A percentile compares a stretch with the other conserved stretches of the same genome.
These are phyloP conservation scores for Onychostruthus taczanowskii DNA, from an alignment of 2,113 vertebrate species.

Conservation along the genomic window DNA sequence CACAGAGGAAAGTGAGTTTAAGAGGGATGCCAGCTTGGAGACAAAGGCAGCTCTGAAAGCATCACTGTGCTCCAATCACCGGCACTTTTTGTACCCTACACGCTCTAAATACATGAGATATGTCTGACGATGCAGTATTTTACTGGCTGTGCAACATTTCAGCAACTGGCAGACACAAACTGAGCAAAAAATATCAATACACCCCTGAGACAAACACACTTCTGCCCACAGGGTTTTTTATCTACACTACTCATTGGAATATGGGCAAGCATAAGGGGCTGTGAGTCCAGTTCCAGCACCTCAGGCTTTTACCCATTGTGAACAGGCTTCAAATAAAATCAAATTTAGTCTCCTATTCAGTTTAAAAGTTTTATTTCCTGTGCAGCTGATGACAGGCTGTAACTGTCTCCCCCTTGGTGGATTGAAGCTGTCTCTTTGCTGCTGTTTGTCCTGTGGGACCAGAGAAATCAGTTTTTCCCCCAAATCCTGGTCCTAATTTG, in stretches of 20 bases:
- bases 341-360: background rate
- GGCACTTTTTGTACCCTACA: background rate
- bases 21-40: background rate
- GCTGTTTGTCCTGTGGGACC: background rate
- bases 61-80: background rate
- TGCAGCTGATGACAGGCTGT: background rate
- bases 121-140: background rate
- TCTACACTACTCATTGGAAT: fast-evolving
- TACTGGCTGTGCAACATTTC: background rate
- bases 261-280: background rate
- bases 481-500: background rate
- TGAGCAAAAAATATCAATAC: background rate
- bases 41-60: background rate
- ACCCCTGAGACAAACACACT: background rate
- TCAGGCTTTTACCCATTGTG: background rate
- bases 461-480: background rate
- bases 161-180: background rate
- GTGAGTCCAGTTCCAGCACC: background rate
- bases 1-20: background rate
- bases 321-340: background rate
- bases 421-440: background rate
- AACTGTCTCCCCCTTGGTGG: background rate
- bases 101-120: background rate
- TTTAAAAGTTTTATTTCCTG: background rate
- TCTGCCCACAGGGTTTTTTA: background rate